Conservation (phyloP, 2,888 invertebrate genomes). For the Eilema griseolum region DNA sequence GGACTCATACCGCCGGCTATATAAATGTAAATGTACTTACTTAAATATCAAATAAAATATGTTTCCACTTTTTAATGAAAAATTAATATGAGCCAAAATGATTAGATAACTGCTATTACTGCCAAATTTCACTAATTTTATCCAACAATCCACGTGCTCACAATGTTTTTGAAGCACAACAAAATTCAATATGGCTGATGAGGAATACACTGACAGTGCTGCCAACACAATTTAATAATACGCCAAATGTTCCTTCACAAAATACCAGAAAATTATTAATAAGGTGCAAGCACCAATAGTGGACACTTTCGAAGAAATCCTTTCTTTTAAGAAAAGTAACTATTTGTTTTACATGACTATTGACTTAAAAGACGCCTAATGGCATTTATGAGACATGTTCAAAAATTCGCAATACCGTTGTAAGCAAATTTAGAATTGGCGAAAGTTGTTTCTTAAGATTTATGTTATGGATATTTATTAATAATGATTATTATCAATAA, state of each 20-base stretch:
- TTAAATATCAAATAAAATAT: conserved; percentile 67
- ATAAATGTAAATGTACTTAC: conserved; percentile 70
- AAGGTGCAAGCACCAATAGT: too few species aligned
- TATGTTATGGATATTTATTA: too few species aligned
- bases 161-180: conserved; percentile 89
- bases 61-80: conserved; percentile 61
- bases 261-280: background rate
- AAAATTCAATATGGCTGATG: conserved; percentile 89
- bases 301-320: too few species aligned
- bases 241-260: background rate
- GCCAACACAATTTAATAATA: background rate
- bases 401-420: too few species aligned
- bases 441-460: too few species aligned
- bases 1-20: conserved; percentile 72
- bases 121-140: conserved; percentile 78
- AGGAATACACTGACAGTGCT: conserved; percentile 61
- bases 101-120: conserved; percentile 71
- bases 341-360: too few species aligned
- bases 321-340: too few species aligned
- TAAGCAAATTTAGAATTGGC: too few species aligned
- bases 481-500: too few species aligned
- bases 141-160: conserved; percentile 89
- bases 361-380: too few species aligned
- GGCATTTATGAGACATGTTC: too few species aligned
- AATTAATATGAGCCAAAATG: conserved; percentile 64